Percentiles rank a stretch among this genome's conserved stretches.
Evolutionary conservation across 2,113 vertebrate genomes (phyloP).

Genomic region (Gymnobelideus leadbeateri): DNA sequence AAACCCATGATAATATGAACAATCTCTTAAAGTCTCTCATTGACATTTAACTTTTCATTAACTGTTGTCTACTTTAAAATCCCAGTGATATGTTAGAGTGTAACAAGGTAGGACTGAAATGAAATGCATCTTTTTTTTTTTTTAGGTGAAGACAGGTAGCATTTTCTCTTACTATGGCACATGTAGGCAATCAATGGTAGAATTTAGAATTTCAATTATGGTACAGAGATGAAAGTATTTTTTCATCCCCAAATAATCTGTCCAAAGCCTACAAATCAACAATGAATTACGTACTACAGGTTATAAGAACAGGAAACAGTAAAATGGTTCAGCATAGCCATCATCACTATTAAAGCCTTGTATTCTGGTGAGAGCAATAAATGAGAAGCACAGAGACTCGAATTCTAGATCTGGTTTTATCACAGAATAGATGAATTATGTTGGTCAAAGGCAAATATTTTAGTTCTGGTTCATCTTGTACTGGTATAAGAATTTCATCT

Average conservation of each 20-base stretch:
- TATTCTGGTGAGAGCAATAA: not conserved
- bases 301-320: not conserved
- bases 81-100: not conserved
- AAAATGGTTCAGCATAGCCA: not conserved
- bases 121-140: not conserved
- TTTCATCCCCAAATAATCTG: not conserved
- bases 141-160: not conserved
- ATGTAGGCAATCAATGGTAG: not conserved
- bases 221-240: not conserved
- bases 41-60: not conserved
- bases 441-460: not conserved
- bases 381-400: not conserved
- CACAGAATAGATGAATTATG: not conserved
- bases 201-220: not conserved
- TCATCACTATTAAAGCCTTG: not conserved
- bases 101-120: not conserved
- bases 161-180: not conserved
- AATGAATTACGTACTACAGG: not conserved
- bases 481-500: not conserved
- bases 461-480: not conserved
- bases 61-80: not conserved
- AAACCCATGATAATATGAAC: slow-evolving; percentile 22
- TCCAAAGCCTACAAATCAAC: not conserved
- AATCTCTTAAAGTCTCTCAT: not conserved
- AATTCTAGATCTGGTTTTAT: not conserved